Evolutionary conservation across 1,140 invertebrate species (phyloP), one percentile per base, ranked within the genome.

Genomic region (Caenorhabditis inopinata): DNA sequence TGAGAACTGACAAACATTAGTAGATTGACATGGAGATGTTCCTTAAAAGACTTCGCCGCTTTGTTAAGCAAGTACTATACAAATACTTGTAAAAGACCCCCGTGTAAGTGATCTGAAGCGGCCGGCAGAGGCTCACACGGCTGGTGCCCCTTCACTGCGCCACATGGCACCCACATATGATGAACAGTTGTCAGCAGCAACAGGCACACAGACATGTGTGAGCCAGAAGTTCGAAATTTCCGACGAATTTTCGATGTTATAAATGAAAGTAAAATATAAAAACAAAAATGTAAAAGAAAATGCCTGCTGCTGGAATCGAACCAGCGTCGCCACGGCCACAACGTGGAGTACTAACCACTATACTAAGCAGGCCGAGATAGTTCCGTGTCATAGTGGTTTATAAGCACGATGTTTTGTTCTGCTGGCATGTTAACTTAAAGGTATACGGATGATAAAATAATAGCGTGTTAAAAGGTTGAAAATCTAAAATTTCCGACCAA

Each of bases 291-390:
- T 32, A 58, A 68, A 68, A 68, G n/a, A 18, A 68, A 18, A 9
- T 68, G 58, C 58, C 58, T 38, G 32, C 58, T 18, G 79, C 82
- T 74, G 82, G 82, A 83, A 83, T 83, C 82, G 82, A 83, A 83
- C 82, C 82, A 74, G 79, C 79, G 82, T 83, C 82, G 82, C 82
- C 82, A 83, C 82, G 82, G 82, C 82, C 82, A 83, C 82, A 83
- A 83, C 82, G 82, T 83, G 82, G 82, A 83, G 82, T 83, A 83
- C 82, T 83, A 83, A 83, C 82, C 82, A 83, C 82, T 83, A 83
- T 83, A 83, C 82, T 83, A 83, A 18, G 58, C 32, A 38, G 58
- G 58, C 58, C 58, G 58, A 68, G n/a, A 68, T 16, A 16, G 51
- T 6, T 2, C 16, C 4, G 11, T 18, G 27, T n/a, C 1, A 58